These are phyloP conservation scores for Lasius fuliginosus DNA, from an alignment of 2,888 invertebrate genomes.

Conservation along the genomic window DNA sequence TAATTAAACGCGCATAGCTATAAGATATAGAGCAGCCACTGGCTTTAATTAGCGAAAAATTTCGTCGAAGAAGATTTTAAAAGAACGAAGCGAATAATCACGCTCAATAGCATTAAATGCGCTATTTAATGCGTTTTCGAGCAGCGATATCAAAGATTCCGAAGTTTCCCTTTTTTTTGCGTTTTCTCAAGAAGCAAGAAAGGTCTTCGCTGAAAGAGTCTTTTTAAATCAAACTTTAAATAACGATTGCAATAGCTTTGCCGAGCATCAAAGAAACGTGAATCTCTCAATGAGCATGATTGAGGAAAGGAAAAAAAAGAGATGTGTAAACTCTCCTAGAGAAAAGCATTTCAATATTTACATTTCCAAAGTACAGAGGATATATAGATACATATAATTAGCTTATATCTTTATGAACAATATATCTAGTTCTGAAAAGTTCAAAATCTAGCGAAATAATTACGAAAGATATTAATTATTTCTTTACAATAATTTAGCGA, in stretches of 20 bases:
- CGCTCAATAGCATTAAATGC: slow-evolving; percentile 28
- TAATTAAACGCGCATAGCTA: not conserved
- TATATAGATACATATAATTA: not conserved
- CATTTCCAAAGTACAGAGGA: not conserved
- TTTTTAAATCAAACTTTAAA: slow-evolving; percentile 52
- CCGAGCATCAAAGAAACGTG: slow-evolving; percentile 20
- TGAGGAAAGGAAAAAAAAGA: slow-evolving; percentile 20
- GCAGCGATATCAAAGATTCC: slow-evolving; percentile 39
- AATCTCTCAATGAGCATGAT: slow-evolving; percentile 34
- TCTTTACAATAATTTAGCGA: not conserved
- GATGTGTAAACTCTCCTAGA: not conserved
- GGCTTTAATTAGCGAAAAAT: not conserved
- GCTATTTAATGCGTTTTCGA: slow-evolving; percentile 31
- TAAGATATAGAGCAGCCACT: not conserved
- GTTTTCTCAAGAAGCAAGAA: slow-evolving; percentile 24
- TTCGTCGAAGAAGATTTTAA: not conserved
- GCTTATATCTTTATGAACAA: not conserved
- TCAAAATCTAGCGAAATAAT: not conserved
- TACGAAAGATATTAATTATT: not conserved
- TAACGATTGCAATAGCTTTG: slow-evolving; percentile 36
- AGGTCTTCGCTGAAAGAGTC: not conserved
- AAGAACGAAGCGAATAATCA: not conserved
- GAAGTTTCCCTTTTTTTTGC: not conserved
- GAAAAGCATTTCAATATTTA: not conserved
- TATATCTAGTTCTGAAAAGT: not conserved